Evolutionary conservation across 2,797 vertebrate genomes (phyloP), one percentile per base, ranked within the genome.

Genomic region (Acanthopagrus latus): DNA sequence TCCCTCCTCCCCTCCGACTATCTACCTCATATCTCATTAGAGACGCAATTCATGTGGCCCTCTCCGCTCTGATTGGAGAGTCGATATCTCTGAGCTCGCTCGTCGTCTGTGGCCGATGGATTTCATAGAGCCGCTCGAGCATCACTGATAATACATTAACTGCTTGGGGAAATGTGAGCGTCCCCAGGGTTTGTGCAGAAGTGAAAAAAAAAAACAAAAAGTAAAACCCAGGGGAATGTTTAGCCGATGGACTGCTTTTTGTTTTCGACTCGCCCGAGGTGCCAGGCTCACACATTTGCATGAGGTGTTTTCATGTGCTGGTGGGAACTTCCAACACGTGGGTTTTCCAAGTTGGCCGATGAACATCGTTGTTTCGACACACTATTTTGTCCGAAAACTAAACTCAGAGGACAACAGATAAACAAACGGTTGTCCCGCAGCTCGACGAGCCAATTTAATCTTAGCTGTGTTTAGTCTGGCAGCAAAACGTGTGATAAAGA

Each of bases 21-120:
- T 86, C 78, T 71, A 80, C 76, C 78, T 83, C 81, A 84, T 62
- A 85, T 87, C 86, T 91, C 82, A 87, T 82, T 84, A 86, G 82
- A 60, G 71, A 21, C 58, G 70, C 84, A 82, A 82, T 88, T 81
- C 70, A 69, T 50, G 65, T 55, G 27, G 70, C 29, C 25, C 65
- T 74, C 76, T 85, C 54, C 10, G n/a, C 3, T 77, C 75, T 57
- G 86, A 90, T 87, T 80, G 85, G 84, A 66, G 33, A 20, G 68
- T 52, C 4, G 52, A 66, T 85, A 86, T 78, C 76, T 78, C 71
- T 21, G 48, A 11, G 56, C 76, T 81, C 48, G 43, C 78, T 86
- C 46, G 10, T 84, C 66, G 51, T 83, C 89, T 80, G 76, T 85
- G 81, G 71, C 81, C 9, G 66, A 91, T 88, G 85, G 79, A 87